Base-by-base conservation (phyloP, 2,113 vertebrate species). In the Chaetura pelagica region DNA sequence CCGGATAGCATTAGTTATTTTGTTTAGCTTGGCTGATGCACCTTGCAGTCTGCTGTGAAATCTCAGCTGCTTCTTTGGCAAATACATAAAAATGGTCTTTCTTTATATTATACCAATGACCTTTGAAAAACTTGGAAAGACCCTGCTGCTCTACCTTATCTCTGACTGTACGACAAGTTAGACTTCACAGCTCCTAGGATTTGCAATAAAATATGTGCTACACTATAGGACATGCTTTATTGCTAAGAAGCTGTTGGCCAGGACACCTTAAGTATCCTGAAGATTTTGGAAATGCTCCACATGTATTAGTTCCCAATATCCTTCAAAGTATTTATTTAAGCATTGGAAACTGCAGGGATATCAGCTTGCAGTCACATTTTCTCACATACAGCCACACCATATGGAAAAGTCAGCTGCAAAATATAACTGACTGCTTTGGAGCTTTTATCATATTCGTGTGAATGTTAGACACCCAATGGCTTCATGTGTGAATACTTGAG, bases 281-380 rank as follows among this genome's bases (percentile, higher is more conserved):
- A 76, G 32, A 40, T 54, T 87, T 59, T 92, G 48, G 19, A 94
- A 94, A 89, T 2, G 1, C 10, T 61, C 16, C 26, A 42, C 4
- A 3, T 48, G n/a, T 85, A 38, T 54, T 21, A 11, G 29, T 74
- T 78, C 19, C 9, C 7, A 55, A 24, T 68, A 74, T 34, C 20
- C 54, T 89, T 74, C 35, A 34, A 69, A 57, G 62, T 35, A 75
- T 71, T 93, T 84, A 81, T 87, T 89, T 57, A 92, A 68, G 52
- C n/a, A 61, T 34, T 80, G n/a, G 35, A 90, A 96, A 76, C 52
- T 40, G 83, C 7, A 88, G 38, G 52, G 77, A 38, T 83, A 84
- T 71, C 85, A 94, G 30, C 40, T 86, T 84, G 29, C 57, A 85
- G 54, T 63, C 71, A 80, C 42, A 67, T 94, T 89, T 95, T 95